Percentiles rank a stretch among this genome's conserved stretches.
Evolutionary conservation across 2,113 vertebrate genomes (phyloP).

Genomic region (Tricholaema leucomelas): DNA sequence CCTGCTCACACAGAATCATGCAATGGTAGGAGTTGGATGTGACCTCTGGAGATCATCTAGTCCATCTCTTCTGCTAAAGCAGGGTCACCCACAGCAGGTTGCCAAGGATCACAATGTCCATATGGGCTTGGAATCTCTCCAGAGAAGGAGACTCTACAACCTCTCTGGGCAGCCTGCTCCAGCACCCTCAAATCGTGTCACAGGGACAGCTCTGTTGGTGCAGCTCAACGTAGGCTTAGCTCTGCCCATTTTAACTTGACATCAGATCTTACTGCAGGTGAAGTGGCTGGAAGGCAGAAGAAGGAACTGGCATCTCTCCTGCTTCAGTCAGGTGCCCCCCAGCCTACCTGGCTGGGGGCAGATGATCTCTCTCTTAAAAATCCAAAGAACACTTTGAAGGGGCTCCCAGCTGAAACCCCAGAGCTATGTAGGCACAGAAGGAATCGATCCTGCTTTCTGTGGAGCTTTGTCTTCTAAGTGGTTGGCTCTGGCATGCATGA

Average conservation of each 20-base stretch:
- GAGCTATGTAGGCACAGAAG: neutral
- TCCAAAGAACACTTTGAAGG: neutral
- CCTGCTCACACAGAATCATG: neutral
- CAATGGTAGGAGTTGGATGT: no score
- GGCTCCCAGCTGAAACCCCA: neutral
- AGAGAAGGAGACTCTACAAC: no score
- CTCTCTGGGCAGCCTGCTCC: no score
- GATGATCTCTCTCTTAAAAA: neutral
- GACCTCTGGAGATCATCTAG: no score
- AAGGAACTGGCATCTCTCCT: neutral
- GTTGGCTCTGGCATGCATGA: neutral
- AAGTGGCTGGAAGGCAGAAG: neutral
- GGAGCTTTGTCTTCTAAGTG: constrained; percentile 1
- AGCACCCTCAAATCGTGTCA: no score
- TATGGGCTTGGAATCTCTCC: no score
- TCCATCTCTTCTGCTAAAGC: no score
- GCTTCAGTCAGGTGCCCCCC: neutral
- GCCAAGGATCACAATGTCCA: no score
- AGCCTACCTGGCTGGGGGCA: neutral
- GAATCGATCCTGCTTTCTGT: constrained; percentile 8
- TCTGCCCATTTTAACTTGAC: neutral
- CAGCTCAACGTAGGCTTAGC: neutral
- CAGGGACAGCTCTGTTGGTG: neutral
- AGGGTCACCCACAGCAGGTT: no score
- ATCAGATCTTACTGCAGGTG: neutral